Base-by-base conservation (phyloP, 2,113 vertebrate species). In the Engraulis encrasicolus region DNA sequence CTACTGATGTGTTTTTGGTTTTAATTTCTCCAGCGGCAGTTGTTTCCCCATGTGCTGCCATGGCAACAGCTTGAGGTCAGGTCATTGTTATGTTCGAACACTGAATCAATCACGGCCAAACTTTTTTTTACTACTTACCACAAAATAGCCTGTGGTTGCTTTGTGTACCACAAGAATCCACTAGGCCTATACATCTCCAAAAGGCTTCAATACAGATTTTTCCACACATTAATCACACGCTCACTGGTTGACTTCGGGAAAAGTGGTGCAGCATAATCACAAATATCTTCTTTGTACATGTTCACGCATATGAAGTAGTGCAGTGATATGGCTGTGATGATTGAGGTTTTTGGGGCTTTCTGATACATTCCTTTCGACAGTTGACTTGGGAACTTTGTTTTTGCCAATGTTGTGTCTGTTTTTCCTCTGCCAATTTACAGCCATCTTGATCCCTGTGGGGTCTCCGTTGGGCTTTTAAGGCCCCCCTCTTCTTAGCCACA, bases 1-100 rank as follows among this genome's bases (percentile, higher is more conserved):
- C n/a, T 85, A 50, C 81, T 86, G 82, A n/a, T n/a, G n/a, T n/a
- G n/a, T 87, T 91, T 88, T 89, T 83, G 82, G 89, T 91, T 81
- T 85, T 77, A 83, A 83, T 88, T 78, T 87, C 79, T 82, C 86
- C 48, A 49, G 77, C 50, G 54, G 84, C 37, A 79, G 83, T 86
- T 49, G 79, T 19, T 3, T 18, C 15, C 1, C n/a, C n/a, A n/a
- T 38, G 23, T 49, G 84, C 71, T 6, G 45, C 61, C 61, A 34
- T 34, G 61, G 61, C 27, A 34, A 71, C 61, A 71, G 61, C 61
- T 71, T 12, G 61, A 71, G 14, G 61, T 71, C 61, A 23, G n/a
- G n/a, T n/a, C n/a, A n/a, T n/a, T n/a, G n/a, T 2, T 34, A 34
- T 14, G 14, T 18, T 4, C 27, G 61, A 7, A 71, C 61, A 71